A percentile compares a stretch with the other conserved stretches of the same genome.
Conservation (phyloP, 2,113 vertebrate species). For the Prietella phreatophila region DNA sequence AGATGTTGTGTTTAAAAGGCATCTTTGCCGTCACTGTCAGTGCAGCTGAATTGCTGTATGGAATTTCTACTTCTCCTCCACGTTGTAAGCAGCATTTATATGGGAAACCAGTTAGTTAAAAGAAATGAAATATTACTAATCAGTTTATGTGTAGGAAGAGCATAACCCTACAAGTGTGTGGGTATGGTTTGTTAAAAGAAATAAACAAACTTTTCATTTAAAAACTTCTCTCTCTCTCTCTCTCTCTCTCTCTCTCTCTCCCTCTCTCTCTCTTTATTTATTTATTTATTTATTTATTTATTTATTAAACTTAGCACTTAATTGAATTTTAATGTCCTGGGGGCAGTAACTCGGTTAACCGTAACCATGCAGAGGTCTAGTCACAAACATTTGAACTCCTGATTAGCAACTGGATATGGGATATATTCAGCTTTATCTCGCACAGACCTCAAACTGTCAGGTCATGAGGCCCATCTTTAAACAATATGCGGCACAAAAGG, state of each 20-base stretch:
- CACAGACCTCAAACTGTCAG: slow-evolving; percentile 25
- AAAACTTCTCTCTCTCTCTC: no score
- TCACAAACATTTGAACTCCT: neutral
- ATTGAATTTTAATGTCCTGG: neutral
- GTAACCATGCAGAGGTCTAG: neutral
- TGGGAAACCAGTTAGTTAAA: neutral
- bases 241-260: no score
- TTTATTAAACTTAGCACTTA: no score
- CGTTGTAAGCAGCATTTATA: neutral
- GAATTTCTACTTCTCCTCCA: neutral
- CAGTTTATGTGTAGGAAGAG: neutral
- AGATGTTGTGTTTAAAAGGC: neutral
- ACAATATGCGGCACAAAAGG: slow-evolving; percentile 15
- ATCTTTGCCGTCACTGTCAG: neutral
- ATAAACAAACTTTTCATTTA: neutral
- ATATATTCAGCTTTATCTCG: slow-evolving; percentile 26
- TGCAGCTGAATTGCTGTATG: neutral
- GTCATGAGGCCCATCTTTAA: slow-evolving; percentile 16
- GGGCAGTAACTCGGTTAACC: neutral
- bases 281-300: no score
- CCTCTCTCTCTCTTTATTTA: no score
- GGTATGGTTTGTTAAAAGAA: neutral
- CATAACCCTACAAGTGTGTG: neutral
- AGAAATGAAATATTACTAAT: neutral
- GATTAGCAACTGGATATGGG: slow-evolving; percentile 23